Evolutionary conservation across 2,797 vertebrate genomes (phyloP), one percentile per base, ranked within the genome.

Genomic region (Alectoris magna): DNA sequence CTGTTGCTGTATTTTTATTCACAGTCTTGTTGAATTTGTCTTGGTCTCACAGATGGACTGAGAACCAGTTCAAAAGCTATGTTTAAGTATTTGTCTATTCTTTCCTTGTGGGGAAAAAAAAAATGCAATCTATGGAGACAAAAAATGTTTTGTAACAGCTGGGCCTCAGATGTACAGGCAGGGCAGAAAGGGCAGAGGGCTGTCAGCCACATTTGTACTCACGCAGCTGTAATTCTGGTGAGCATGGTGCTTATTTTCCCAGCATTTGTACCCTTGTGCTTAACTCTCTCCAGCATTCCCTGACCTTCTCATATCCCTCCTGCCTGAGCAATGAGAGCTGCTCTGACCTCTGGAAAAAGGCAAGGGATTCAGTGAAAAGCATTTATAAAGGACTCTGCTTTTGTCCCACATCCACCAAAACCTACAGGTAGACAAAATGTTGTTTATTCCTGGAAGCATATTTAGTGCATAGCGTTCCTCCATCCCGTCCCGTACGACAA

Each of bases 1-100:
- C 60, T 76, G 58, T 95, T 91, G 59, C 70, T 92, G 38, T 44
- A 44, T 90, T 91, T 96, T 93, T 95, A 86, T 90, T 96, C 86
- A 87, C 71, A 87, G 16, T 76, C 84, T 74, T 85, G 71, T 78
- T 88, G 86, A 96, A 94, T 95, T 95, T 66, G 78, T 90, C 93
- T 87, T 62, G 56, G 43, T 29, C 68, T 84, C 58, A 69, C 84
- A 91, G 90, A 95, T 84, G 93, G 78, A 70, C 23, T 77, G 23
- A 71, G 23, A 91, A 62, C 0, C 2, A 87, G 85, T 92, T 82
- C 64, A 66, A 80, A 75, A 63, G 55, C 87, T 88, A 67, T 34
- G 44, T 88, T 89, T 81, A 82, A 85, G 34, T 75, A 74, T 94
- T 87, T 96, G 49, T 39, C 29, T 88, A 0, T 90, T 67, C 55